Evolutionary conservation across 2,113 vertebrate species (phyloP), one percentile per base, ranked within the genome.

Genomic region (Coreoperca whiteheadi): DNA sequence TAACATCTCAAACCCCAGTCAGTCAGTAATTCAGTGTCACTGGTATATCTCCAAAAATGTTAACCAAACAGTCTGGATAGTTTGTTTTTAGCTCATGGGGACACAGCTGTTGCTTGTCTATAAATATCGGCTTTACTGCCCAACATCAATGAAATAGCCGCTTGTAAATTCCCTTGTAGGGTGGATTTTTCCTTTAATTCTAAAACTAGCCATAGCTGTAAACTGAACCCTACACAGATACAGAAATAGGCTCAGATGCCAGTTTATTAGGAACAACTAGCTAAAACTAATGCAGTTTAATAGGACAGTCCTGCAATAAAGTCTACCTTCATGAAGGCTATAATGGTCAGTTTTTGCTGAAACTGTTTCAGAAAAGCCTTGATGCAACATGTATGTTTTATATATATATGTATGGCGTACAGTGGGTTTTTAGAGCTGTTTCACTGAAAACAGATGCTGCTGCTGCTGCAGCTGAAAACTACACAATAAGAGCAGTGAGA

Each of bases 61-160:
- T 41, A 59, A 12, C 30, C 23, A 23, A 20, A 63, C 70, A 23
- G 53, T 48, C 37, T 64, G 57, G 25, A 56, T 56, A n/a, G 30
- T 65, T 48, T 54, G 41, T 79, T 79, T 79, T 78, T 43, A 67
- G 63, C 43, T 61, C 39, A 34, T 16, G 20, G 32, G 20, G 61
- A 34, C 68, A 66, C 69, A 39, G 46, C 75, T 79, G 69, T 21
- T 32, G 65, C 20, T 71, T 16, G 43, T 51, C 83, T 85, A 74
- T 70, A 71, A 77, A 83, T 74, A 79, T 41, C 21, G 1, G 16
- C 39, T 48, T 85, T 56, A 77, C 66, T 28, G 18, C 43, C 54
- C 16, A 25, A 11, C 25, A 46, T 60, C 37, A 79, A 28, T 54
- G 16, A 69, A 57, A 57, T 0, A 43, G 48, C 20, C 51, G 15